Percentiles rank a stretch among this genome's conserved stretches.
Conservation (phyloP, 2,797 vertebrate genomes). For the Notamacropus eugenii region DNA sequence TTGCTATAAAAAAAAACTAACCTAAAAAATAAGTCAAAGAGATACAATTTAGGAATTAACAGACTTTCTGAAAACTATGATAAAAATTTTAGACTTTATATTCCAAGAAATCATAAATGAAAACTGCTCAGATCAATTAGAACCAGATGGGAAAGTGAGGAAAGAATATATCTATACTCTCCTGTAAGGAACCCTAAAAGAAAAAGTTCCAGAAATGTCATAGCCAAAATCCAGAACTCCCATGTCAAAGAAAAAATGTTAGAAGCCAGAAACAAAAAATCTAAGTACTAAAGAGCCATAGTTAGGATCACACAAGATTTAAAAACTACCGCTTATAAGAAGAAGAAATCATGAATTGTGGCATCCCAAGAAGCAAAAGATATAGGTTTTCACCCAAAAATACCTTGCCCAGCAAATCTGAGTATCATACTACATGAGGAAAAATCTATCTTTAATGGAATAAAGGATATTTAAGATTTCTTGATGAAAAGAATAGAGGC, state of each 20-base stretch:
- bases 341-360: neutral
- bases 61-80: neutral
- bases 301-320: neutral
- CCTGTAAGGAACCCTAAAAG: neutral
- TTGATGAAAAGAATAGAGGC: too few species aligned
- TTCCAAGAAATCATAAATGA: neutral
- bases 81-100: neutral
- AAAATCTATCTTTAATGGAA: too few species aligned
- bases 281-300: neutral
- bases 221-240: neutral
- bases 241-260: neutral
- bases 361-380: neutral
- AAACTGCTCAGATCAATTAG: neutral
- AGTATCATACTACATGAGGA: neutral
- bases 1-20: neutral
- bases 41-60: neutral
- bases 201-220: neutral
- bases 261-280: neutral
- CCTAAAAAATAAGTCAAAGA: neutral
- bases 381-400: too few species aligned
- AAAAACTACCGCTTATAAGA: neutral
- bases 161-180: neutral
- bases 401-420: neutral
- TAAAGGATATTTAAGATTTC: too few species aligned
- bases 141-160: neutral